These are phyloP conservation scores for Manacus vitellinus DNA, from an alignment of 2,113 vertebrate species.

Conservation along the genomic window DNA sequence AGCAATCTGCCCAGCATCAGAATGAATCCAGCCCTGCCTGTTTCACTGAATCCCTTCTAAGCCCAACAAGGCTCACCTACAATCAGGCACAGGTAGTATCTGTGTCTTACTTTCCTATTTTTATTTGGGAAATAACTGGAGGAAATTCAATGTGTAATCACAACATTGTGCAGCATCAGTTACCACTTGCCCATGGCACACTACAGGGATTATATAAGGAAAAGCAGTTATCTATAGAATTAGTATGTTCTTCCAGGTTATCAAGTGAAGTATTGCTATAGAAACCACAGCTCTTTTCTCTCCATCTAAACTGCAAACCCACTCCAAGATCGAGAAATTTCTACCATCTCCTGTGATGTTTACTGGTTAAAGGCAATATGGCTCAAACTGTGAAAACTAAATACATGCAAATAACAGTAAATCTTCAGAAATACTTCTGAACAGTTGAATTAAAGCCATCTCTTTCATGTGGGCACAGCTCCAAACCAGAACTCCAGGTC, in stretches of 20 bases:
- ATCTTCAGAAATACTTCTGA: background rate
- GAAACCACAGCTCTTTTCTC: constrained; percentile 31
- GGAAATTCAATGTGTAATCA: background rate
- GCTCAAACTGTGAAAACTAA: background rate
- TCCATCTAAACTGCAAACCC: background rate
- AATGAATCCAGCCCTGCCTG: background rate
- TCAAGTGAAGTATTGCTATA: constrained; percentile 55
- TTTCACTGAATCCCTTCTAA: background rate
- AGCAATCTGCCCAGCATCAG: background rate
- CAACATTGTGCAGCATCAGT: background rate
- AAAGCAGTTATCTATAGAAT: constrained; percentile 7
- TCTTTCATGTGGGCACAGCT: background rate
- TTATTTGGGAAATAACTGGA: background rate
- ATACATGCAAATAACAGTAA: background rate
- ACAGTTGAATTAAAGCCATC: background rate
- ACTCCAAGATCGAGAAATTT: constrained; percentile 38
- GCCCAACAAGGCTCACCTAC: background rate
- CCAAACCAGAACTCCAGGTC: constrained; percentile 16
- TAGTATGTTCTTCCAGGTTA: constrained; percentile 2
- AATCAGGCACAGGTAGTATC: background rate
- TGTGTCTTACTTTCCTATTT: background rate
- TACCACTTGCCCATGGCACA: background rate
- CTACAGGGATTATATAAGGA: background rate
- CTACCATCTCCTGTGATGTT: background rate
- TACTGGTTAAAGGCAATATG: background rate